Base-by-base conservation (phyloP, 30 jellyfish, hydroid and myxozoan species). In the Rhopilema esculentum region DNA sequence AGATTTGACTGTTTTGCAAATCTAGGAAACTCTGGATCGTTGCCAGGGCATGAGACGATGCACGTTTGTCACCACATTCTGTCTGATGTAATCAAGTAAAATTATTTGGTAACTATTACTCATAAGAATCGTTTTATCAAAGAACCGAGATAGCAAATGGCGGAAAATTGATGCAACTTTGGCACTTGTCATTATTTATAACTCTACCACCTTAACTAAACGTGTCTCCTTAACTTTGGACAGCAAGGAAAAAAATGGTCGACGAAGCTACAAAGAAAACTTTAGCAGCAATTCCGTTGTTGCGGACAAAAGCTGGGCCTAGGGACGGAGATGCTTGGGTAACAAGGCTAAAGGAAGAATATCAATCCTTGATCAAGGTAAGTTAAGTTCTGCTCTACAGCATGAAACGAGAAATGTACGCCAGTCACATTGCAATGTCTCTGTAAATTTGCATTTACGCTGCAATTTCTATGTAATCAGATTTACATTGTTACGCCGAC, bases 261-360 rank as follows among this genome's bases (percentile, higher is more conserved):
- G 98, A 93, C 84, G 97, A 85, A 48, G 97, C 95, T 21, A 93
- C 98, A 50, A 93, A 93, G 49, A 90, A 90, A 65, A 93, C 98
- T 0, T 80, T 93, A 1, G 98, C 97, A 1, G 95, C 97, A 0
- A 93, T 93, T 17, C 97, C 97, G 4, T 88, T 88, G 50, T 75
- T 93, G 52, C 88, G 65, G 78, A 93, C 97, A 28, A 93, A 93
- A 79, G 98, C 98, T 26, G 98, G 98, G 40, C 98, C 98, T 30
- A 93, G 98, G 49, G 98, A 89, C 78, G 97, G 96, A 20, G 98
- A 86, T 30, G 96, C 65, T 8, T 94, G 98, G 98, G 91, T 89
- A 17, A 65, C 89, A 19, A 57, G 98, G 66, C 72, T 94, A 30
- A 94, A 89, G 53, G 98, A 94, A 57, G 98, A 94, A 70, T 94